Base-by-base conservation (phyloP, 2,113 vertebrate genomes). In the Dicentrarchus labrax region DNA sequence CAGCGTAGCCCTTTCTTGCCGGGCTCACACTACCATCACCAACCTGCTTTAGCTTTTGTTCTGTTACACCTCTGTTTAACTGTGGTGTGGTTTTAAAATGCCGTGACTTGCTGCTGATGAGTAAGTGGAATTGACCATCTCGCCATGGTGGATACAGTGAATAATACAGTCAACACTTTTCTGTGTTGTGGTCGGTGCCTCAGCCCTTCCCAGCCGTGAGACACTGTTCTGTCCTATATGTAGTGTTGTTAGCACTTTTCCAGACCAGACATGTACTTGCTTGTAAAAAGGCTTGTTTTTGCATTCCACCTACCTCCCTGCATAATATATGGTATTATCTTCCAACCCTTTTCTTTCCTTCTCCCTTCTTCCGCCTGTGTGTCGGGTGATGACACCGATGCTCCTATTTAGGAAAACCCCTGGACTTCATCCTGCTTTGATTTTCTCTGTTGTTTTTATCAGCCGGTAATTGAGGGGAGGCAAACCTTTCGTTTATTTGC, bases 281-380 rank as follows among this genome's bases (percentile, higher is more conserved):
- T 87, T 93, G 92, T 90, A 81, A 88, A 90, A 89, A 83, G 30
- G 82, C 82, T 88, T 92, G 91, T 93, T 94, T 89, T 91, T 91
- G 85, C 90, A 92, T 93, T 94, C 94, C 91, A 85, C 68, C 85
- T 86, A 66, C 82, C 88, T 87, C 82, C 61, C 85, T 80, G 69
- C 45, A 68, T 90, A 92, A 91, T 90, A 88, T 91, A 91, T 90
- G 93, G 88, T 91, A 91, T 93, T 92, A 93, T 91, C 86, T 88
- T 89, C 67, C 85, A 86, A 21, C 62, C 68, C 69, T 73, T 83
- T 72, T 72, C 78, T 89, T 86, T 82, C 48, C 30, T 53, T 73
- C 76, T 76, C 69, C 68, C 82, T 78, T 79, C 88, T 68, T 77
- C 62, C 22, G 47, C 73, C 74, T 85, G 78, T 81, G 79, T 93